Conservation (phyloP, 2,888 invertebrate species). For the Acleris emargana region DNA sequence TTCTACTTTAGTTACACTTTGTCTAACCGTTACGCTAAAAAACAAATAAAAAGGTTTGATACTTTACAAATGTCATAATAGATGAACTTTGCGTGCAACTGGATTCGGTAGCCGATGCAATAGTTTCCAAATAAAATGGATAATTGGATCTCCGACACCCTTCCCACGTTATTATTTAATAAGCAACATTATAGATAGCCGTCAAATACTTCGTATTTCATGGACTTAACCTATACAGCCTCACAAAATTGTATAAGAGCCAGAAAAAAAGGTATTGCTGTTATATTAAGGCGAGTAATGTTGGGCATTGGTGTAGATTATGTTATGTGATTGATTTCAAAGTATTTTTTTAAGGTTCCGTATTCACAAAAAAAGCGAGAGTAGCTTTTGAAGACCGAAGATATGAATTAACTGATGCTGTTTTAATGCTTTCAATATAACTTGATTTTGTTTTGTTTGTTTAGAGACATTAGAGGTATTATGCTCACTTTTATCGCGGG, state of each 20-base stretch:
- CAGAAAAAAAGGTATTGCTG: background rate
- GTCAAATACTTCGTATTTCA: constrained; percentile 17
- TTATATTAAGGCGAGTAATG: background rate
- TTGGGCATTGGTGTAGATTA: background rate
- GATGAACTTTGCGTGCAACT: constrained; percentile 24
- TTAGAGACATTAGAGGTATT: too few species aligned
- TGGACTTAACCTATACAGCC: constrained; percentile 16
- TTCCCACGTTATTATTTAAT: constrained; percentile 21
- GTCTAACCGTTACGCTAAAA: too few species aligned
- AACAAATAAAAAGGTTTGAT: background rate
- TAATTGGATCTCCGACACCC: constrained; percentile 24
- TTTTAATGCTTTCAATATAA: too few species aligned
- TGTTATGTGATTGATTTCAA: constrained; percentile 20
- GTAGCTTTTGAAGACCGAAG: too few species aligned
- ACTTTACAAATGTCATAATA: background rate
- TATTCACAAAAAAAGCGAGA: too few species aligned
- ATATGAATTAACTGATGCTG: too few species aligned
- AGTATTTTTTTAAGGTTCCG: constrained; percentile 13
- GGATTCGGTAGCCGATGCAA: constrained; percentile 17
- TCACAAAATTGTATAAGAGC: constrained; percentile 15
- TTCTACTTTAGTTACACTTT: too few species aligned
- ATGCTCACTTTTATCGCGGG: too few species aligned
- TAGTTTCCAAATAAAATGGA: constrained; percentile 21
- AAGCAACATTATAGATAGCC: constrained; percentile 4
- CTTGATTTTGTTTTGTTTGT: too few species aligned